These are phyloP conservation scores for Labroides dimidiatus DNA, from an alignment of 2,797 vertebrate genomes.

Conservation along the genomic window DNA sequence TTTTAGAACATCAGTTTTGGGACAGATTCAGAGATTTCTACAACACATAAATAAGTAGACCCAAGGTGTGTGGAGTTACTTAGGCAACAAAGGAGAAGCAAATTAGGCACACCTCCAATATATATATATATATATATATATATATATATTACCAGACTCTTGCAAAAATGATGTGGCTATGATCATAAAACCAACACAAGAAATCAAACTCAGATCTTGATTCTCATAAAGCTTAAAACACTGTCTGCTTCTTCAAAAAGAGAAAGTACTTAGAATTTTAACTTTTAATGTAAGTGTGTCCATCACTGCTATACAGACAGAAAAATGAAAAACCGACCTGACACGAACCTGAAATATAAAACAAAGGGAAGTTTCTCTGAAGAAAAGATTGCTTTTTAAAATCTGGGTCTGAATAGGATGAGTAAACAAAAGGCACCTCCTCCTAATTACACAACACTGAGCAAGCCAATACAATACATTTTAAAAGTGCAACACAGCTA, in stretches of 20 bases:
- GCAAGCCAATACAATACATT: background rate
- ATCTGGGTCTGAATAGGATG: background rate
- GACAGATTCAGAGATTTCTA: too few relatives aligned
- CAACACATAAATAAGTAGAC: too few relatives aligned
- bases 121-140: too few relatives aligned
- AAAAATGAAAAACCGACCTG: background rate
- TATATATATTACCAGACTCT: too few relatives aligned
- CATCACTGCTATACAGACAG: background rate
- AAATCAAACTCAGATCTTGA: slow-evolving; percentile 7
- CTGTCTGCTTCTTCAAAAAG: slow-evolving; percentile 3
- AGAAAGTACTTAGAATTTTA: slow-evolving; percentile 4
- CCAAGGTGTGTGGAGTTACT: too few relatives aligned
- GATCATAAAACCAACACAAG: background rate
- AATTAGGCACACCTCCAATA: too few relatives aligned
- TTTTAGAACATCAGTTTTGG: too few relatives aligned
- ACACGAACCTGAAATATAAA: background rate
- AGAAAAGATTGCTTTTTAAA: background rate
- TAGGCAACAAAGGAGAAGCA: too few relatives aligned
- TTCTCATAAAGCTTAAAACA: slow-evolving; percentile 2
- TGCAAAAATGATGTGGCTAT: background rate
- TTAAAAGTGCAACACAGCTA: background rate
- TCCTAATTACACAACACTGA: background rate
- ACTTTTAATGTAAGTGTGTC: background rate
- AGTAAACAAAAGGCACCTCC: background rate
- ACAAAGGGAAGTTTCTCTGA: background rate